Percentiles rank a stretch among this genome's conserved stretches.
Conservation (phyloP, 2,113 vertebrate genomes). For the Urocitellus parryii region DNA sequence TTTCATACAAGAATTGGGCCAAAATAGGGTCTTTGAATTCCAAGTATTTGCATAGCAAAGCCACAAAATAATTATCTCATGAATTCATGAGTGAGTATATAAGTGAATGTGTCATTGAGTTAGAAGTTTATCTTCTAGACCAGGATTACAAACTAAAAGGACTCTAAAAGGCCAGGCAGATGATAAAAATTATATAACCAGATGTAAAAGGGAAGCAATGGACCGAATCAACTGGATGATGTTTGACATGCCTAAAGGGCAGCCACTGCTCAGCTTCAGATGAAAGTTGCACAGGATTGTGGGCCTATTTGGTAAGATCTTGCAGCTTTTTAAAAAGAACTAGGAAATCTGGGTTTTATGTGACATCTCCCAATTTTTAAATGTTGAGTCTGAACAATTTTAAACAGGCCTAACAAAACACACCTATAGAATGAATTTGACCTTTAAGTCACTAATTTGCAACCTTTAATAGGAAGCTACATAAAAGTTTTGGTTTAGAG, state of each 20-base stretch:
- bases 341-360: conserved; percentile 45
- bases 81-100: background rate
- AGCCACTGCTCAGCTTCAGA: background rate
- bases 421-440: background rate
- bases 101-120: background rate
- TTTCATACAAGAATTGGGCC: background rate
- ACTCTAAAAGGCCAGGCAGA: background rate
- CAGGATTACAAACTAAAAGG: background rate
- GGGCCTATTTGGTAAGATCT: background rate
- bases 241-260: background rate
- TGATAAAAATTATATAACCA: background rate
- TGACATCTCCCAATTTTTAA: background rate
- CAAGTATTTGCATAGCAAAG: background rate
- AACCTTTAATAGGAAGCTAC: conserved; percentile 22
- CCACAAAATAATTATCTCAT: conserved; percentile 10
- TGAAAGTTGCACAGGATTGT: background rate
- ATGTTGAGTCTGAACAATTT: background rate
- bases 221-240: background rate
- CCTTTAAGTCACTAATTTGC: background rate
- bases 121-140: conserved; percentile 21
- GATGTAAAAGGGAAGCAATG: background rate
- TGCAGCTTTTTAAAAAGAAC: background rate
- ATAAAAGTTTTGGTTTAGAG: background rate
- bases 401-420: conserved; percentile 17
- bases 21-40: conserved; percentile 40